Evolutionary conservation across 2,888 invertebrate species (phyloP), one percentile per base, ranked within the genome.

Genomic region (Lottia scabra): DNA sequence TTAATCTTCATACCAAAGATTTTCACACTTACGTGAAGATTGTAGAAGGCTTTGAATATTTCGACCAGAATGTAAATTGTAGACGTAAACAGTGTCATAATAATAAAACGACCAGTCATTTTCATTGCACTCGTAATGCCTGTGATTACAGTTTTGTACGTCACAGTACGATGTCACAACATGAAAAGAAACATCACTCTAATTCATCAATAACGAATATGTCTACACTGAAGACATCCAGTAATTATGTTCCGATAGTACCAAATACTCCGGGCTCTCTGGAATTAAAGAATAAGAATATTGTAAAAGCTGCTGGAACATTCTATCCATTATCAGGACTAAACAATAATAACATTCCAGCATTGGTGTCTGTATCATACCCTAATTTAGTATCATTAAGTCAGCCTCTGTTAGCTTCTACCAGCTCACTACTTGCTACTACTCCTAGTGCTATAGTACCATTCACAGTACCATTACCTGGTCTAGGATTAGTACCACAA

Each of bases 241-340:
- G 63, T 38, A 44, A 71, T 2, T 80, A 73, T 56, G 63, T 81
- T 23, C 79, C 80, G 10, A 78, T 81, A 44, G 75, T 75, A 16
- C 80, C 81, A 26, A 79, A 80, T 23, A 65, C 67, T 19, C 48
- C 70, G 15, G 8, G 56, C 56, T 72, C 75, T 23, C 43, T 76
- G 16, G 65, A 75, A 48, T 63, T 26, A 69, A 70, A 27, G n/a
- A 68, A 64, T 56, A 80, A 75, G 27, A 79, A 73, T n/a, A 94
- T 95, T 92, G 95, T 96, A 92, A 96, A 95, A 93, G 95, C 96
- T 91, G 93, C 95, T 87, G 96, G 96, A 90, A 96, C 96, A 90
- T 96, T 95, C 92, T 96, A 95, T 91, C 96, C 96, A 88, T 93
- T 95, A 85, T 94, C 94, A 83, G 89, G 90, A 0, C 46, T 79